These are phyloP conservation scores for Oxyteleia sp. DNA, from an alignment of 2,888 invertebrate species.

Conservation along the genomic window DNA sequence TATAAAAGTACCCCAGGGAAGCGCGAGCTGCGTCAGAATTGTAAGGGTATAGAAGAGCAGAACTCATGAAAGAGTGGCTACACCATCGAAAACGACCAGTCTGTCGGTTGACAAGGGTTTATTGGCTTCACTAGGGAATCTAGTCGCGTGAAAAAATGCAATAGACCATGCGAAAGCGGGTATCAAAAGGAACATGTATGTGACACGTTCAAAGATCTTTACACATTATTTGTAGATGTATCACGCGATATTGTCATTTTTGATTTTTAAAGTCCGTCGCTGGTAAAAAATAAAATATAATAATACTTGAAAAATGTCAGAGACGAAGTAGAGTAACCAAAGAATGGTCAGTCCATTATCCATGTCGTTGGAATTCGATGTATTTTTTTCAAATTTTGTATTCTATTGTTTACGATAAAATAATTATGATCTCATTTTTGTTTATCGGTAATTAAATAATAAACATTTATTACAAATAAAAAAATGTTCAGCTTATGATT, in stretches of 20 bases:
- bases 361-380: too few relatives aligned
- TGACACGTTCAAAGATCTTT: conserved; percentile 47
- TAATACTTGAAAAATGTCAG: background rate
- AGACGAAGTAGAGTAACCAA: conserved; percentile 31
- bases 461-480: too few relatives aligned
- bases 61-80: conserved; percentile 72
- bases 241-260: conserved; percentile 26
- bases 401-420: too few relatives aligned
- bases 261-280: conserved; percentile 13
- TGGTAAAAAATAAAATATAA: background rate
- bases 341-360: conserved; percentile 36
- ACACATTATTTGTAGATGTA: conserved; percentile 44
- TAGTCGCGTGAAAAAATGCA: conserved; percentile 72
- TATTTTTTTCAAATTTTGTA: too few relatives aligned
- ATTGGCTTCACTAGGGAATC: conserved; percentile 83
- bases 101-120: conserved; percentile 84
- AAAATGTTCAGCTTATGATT: too few relatives aligned
- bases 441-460: too few relatives aligned
- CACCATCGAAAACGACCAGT: conserved; percentile 72
- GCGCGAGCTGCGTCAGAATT: conserved; percentile 72
- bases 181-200: conserved; percentile 51
- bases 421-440: too few relatives aligned
- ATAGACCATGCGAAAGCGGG: conserved; percentile 17
- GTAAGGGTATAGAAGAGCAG: conserved; percentile 59
- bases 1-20: conserved; percentile 80